These are phyloP conservation scores for Tinea pellionella DNA, from an alignment of 2,888 invertebrate genomes.

Conservation along the genomic window DNA sequence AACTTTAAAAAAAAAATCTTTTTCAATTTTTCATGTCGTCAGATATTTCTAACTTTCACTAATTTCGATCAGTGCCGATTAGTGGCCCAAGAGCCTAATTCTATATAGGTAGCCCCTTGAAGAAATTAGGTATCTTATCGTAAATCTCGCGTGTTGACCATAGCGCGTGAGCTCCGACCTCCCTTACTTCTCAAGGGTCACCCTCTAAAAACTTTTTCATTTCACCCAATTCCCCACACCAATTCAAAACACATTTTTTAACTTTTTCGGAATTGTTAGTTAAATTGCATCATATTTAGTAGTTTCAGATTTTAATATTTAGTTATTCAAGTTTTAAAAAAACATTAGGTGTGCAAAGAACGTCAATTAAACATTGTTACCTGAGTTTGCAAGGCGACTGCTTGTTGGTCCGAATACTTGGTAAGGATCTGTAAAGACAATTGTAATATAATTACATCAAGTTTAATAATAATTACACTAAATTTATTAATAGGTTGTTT, in stretches of 20 bases:
- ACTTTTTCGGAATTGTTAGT: not conserved
- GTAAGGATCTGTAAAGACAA: conserved; percentile 88
- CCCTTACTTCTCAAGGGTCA: conserved; percentile 35
- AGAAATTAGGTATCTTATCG: conserved; percentile 10
- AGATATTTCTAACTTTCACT: too few relatives aligned
- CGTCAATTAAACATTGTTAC: conserved; percentile 50
- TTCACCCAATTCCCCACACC: conserved; percentile 1
- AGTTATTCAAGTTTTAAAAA: too few relatives aligned
- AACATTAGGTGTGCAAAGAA: too few relatives aligned
- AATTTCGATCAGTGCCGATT: not conserved
- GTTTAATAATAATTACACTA: too few relatives aligned
- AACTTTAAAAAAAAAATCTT: too few relatives aligned
- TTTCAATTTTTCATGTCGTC: too few relatives aligned
- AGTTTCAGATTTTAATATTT: not conserved
- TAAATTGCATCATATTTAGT: not conserved
- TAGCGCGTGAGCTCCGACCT: conserved; percentile 22
- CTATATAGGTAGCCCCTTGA: conserved; percentile 3
- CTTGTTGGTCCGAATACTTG: conserved; percentile 98
- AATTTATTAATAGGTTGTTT: too few relatives aligned
- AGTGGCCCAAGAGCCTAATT: not conserved
- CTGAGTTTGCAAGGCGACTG: conserved; percentile 95
- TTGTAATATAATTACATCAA: too few relatives aligned
- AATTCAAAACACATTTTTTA: not conserved
- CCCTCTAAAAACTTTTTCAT: conserved; percentile 18
- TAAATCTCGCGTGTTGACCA: conserved; percentile 11